phyloP scores from a whole-genome alignment of 2,113 vertebrate species.

The Aleadryas rufinucha region DNA sequence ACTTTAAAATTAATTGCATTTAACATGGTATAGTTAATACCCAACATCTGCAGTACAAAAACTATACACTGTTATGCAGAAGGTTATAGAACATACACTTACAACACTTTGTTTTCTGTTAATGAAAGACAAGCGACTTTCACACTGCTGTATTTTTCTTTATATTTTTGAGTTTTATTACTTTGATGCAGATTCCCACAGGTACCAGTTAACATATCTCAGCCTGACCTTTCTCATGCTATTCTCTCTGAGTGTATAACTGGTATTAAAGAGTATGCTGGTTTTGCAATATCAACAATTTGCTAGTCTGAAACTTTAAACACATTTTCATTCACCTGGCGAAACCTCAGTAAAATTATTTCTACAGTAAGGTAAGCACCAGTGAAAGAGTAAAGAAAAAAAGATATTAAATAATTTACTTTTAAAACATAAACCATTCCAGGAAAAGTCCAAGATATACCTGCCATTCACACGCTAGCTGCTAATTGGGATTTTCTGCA shows the following conservation, averaged over 20 bases:
- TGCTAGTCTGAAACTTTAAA: neutral
- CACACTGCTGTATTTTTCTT: neutral
- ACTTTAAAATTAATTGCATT: constrained; percentile 46
- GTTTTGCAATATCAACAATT: neutral
- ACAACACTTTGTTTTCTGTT: neutral
- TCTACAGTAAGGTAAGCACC: neutral
- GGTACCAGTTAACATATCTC: neutral
- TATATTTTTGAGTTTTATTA: neutral
- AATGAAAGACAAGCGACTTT: constrained; percentile 16
- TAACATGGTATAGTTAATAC: constrained; percentile 51
- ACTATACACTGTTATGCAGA: constrained; percentile 44
- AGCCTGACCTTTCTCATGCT: neutral
- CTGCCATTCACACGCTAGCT: neutral
- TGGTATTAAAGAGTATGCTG: neutral
- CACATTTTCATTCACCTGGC: neutral
- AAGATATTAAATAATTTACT: neutral
- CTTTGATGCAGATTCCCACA: neutral
- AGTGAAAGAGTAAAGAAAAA: neutral
- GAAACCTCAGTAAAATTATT: neutral
- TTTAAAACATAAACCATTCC: constrained; percentile 2
- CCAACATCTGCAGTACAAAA: constrained; percentile 40
- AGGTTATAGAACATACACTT: constrained; percentile 25
- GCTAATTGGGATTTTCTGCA: neutral
- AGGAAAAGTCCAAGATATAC: neutral
- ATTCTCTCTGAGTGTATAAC: neutral